Evolutionary conservation across 2,113 vertebrate genomes (phyloP).

Genomic region (Delphinus delphis): DNA sequence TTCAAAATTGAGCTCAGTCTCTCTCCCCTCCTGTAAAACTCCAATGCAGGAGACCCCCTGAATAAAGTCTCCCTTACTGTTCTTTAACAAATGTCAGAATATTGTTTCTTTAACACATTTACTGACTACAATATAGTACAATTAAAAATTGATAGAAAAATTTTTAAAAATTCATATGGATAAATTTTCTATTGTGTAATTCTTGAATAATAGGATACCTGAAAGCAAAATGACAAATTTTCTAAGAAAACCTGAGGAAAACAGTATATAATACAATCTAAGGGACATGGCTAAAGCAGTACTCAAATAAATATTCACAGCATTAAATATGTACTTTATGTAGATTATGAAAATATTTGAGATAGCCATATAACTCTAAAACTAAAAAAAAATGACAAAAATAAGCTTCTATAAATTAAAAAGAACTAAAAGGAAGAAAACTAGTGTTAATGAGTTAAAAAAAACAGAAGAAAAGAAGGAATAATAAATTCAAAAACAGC

Average conservation of each 20-base stretch:
- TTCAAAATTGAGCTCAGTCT: not conserved
- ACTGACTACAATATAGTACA: not conserved
- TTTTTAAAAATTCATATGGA: not conserved
- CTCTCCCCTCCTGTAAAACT: not conserved
- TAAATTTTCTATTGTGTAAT: not conserved
- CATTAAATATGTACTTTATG: too few species aligned
- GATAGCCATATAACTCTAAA: too few species aligned
- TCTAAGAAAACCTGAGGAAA: not conserved
- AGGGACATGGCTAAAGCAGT: too few species aligned
- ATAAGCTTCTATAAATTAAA: too few species aligned
- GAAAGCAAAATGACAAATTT: not conserved
- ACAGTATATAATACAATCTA: not conserved
- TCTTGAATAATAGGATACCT: not conserved
- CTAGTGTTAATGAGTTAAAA: too few species aligned
- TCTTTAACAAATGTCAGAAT: not conserved
- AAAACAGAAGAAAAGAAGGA: too few species aligned
- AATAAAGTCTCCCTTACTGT: not conserved
- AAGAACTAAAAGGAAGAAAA: too few species aligned
- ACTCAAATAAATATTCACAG: too few species aligned
- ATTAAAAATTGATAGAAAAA: not conserved
- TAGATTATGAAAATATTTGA: too few species aligned
- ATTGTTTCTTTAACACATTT: not conserved
- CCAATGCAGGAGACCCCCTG: not conserved
- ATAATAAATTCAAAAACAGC: too few species aligned
- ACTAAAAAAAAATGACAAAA: too few species aligned